These are phyloP conservation scores for Yponomeuta malinellus DNA, from an alignment of 2,888 invertebrate genomes.

Conservation along the genomic window DNA sequence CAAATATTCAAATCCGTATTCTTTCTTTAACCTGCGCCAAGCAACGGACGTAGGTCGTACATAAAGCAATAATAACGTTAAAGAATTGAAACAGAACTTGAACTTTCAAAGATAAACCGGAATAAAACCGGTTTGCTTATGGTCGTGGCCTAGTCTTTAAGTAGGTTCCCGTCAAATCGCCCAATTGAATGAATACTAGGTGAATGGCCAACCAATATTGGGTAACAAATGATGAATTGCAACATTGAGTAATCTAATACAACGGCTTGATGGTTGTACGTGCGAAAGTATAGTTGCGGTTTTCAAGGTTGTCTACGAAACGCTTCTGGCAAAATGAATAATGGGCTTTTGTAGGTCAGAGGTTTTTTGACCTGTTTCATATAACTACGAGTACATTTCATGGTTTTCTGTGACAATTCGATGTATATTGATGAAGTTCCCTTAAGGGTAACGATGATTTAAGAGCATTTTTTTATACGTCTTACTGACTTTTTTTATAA, in stretches of 20 bases:
- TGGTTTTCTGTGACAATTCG: not conserved
- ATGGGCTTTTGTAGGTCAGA: not conserved
- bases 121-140: too few relatives aligned
- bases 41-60: too few relatives aligned
- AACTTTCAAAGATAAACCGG: too few relatives aligned
- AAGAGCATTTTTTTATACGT: too few relatives aligned
- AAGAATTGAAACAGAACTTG: too few relatives aligned
- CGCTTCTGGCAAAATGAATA: not conserved
- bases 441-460: too few relatives aligned
- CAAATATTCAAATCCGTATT: too few relatives aligned
- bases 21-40: too few relatives aligned
- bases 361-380: not conserved
- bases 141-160: too few relatives aligned
- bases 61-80: too few relatives aligned
- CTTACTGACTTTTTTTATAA: too few relatives aligned
- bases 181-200: not conserved
- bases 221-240: slow-evolving; percentile 1
- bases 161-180: not conserved
- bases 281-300: not conserved
- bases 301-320: not conserved
- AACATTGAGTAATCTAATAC: not conserved
- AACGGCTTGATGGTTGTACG: not conserved
- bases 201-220: not conserved
- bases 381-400: not conserved
- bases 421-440: too few relatives aligned